Conservation (phyloP, 2,113 vertebrate genomes). For the Syrrhaptes paradoxus region DNA sequence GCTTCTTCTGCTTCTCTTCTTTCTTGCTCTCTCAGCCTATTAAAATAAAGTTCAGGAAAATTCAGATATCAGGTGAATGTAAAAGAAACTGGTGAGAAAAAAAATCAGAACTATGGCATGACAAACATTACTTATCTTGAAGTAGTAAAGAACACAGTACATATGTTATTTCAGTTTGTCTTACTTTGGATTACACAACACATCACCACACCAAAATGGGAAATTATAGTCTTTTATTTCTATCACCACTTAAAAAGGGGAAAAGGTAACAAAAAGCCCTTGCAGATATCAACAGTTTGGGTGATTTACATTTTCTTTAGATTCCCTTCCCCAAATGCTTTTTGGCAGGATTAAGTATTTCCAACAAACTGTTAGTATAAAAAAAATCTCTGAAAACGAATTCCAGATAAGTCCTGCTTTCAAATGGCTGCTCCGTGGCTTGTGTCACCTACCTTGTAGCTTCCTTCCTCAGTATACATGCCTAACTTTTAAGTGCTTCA, state of each 20-base stretch:
- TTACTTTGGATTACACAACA: background rate
- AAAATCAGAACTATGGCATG: background rate
- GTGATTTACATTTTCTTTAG: background rate
- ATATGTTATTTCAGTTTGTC: background rate
- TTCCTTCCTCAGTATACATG: background rate
- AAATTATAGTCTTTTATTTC: background rate
- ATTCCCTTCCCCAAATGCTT: background rate
- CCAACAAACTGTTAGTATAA: background rate
- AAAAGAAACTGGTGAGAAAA: background rate
- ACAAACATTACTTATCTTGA: background rate
- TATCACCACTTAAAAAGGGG: background rate
- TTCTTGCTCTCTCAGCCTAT: conserved; percentile 92
- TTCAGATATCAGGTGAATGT: background rate
- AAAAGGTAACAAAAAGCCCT: background rate
- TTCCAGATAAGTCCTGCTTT: background rate
- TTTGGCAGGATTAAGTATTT: background rate
- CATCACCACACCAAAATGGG: background rate
- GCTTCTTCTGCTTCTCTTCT: conserved; percentile 95
- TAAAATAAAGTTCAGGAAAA: conserved; percentile 52
- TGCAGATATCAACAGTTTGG: background rate
- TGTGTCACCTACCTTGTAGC: background rate
- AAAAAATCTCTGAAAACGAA: background rate
- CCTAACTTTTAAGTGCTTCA: background rate
- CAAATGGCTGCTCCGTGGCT: background rate
- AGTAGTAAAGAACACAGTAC: background rate